Conservation (phyloP, 2,113 vertebrate species). For the Genyomyrus donnyi region DNA sequence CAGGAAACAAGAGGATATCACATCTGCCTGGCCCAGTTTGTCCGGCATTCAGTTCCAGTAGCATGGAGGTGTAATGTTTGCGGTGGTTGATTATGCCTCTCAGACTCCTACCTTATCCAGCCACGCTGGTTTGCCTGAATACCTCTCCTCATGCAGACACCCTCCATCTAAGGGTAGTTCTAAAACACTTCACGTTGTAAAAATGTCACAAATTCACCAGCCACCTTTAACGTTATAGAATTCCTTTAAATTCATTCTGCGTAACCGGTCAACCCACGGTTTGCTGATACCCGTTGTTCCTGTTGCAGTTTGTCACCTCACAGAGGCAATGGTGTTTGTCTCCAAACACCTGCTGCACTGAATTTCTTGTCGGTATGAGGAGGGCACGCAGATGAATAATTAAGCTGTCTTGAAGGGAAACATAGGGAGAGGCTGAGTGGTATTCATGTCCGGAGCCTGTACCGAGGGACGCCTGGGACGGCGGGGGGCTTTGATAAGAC, state of each 20-base stretch:
- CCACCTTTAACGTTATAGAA: neutral
- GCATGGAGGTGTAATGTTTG: neutral
- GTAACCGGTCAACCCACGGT: neutral
- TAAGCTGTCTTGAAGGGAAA: neutral
- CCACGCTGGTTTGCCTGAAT: neutral
- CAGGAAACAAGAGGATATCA: neutral
- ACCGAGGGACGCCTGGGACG: neutral
- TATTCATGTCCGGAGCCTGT: neutral
- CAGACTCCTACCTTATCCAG: neutral
- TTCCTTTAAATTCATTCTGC: neutral
- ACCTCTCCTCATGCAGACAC: neutral
- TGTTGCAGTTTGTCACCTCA: neutral
- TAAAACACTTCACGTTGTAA: neutral
- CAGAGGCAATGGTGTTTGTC: neutral
- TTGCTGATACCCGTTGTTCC: neutral
- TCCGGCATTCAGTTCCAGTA: neutral
- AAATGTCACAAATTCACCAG: neutral
- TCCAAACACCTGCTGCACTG: neutral
- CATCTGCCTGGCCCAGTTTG: neutral
- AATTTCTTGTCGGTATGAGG: neutral
- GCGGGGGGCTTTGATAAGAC: constrained; percentile 59
- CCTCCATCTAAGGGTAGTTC: neutral
- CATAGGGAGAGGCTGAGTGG: neutral
- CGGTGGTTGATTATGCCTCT: neutral
- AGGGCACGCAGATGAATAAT: neutral